phyloP scores from a whole-genome alignment of 1,140 invertebrate species.

The Rhopalosiphum maidis region DNA sequence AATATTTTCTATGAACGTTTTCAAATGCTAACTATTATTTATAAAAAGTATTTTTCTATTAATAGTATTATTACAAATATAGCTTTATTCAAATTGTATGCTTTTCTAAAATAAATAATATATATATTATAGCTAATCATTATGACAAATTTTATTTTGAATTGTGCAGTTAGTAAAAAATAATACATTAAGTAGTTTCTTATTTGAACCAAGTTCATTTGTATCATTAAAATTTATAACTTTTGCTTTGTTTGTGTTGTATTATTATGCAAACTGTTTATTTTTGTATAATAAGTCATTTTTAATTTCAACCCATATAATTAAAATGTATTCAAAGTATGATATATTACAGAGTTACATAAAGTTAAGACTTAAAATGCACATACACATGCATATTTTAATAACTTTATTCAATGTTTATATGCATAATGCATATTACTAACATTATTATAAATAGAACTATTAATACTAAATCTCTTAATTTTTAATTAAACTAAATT shows the following conservation, averaged over 20 bases:
- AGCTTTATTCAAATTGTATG: not conserved
- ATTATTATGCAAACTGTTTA: not conserved
- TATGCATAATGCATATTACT: not conserved
- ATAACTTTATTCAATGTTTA: not conserved
- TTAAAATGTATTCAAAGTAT: not conserved
- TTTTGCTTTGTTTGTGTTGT: not conserved
- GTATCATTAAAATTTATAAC: not conserved
- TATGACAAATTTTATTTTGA: not conserved
- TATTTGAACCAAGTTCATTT: not conserved
- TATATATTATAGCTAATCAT: not conserved
- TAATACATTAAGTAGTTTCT: not conserved
- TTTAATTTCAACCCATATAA: not conserved
- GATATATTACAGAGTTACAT: constrained; percentile 10
- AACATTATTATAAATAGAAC: not conserved
- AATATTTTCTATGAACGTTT: not conserved
- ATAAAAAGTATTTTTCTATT: not conserved
- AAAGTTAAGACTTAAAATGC: not conserved
- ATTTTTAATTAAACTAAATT: not conserved
- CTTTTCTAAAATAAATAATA: not conserved
- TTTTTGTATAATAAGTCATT: constrained; percentile 1
- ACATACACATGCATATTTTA: not conserved
- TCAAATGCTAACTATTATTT: not conserved
- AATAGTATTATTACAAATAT: not conserved
- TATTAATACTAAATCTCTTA: not conserved
- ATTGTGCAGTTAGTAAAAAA: not conserved